Conservation (phyloP, 2,113 vertebrate genomes). For the Heteronetta atricapilla region DNA sequence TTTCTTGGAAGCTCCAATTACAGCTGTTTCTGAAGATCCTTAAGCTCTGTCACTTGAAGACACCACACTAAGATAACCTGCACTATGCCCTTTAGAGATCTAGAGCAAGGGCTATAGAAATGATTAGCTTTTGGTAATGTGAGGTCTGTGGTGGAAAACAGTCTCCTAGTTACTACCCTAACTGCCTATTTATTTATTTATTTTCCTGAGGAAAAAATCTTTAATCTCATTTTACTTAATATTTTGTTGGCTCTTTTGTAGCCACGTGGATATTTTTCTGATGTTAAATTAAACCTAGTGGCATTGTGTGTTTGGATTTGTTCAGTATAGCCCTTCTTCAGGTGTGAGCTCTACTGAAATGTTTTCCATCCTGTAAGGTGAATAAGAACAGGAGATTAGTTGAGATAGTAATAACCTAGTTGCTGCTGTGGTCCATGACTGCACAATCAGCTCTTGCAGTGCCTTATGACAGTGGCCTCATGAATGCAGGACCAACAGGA, state of each 20-base stretch:
- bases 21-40: not conserved
- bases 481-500: not conserved
- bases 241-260: not conserved
- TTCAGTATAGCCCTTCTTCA: not conserved
- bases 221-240: not conserved
- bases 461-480: not conserved
- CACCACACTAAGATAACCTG: not conserved
- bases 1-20: not conserved
- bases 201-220: not conserved
- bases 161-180: not conserved
- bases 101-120: not conserved
- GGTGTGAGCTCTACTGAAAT: not conserved
- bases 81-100: not conserved
- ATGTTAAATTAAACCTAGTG: not conserved
- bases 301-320: not conserved
- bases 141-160: not conserved
- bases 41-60: not conserved
- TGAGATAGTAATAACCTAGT: not conserved
- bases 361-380: not conserved
- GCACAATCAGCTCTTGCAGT: not conserved
- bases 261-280: not conserved
- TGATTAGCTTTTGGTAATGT: accelerated
- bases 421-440: not conserved
- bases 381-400: not conserved
- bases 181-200: not conserved